Percentiles rank a stretch among this genome's conserved stretches.
These are phyloP conservation scores for Montipora efflorescens DNA, from an alignment of 64 coral and sea anemone species.

Conservation along the genomic window DNA sequence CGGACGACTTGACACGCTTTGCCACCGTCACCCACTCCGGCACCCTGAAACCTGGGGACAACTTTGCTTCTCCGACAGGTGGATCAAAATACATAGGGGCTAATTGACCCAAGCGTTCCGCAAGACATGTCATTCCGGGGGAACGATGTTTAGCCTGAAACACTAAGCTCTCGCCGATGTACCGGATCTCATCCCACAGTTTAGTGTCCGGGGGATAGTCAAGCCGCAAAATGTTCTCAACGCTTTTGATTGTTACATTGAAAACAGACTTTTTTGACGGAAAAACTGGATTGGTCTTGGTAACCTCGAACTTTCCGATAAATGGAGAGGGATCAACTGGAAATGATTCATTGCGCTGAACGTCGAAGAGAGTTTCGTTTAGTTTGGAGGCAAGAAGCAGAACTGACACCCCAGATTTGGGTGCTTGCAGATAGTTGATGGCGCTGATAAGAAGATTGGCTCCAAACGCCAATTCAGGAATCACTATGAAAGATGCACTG, in stretches of 20 bases:
- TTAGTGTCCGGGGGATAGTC: background rate
- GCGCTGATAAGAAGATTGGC: constrained; percentile 1
- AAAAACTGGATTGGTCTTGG: background rate
- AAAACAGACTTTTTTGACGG: background rate
- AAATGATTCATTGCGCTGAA: constrained; percentile 8
- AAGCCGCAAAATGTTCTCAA: constrained; percentile 13
- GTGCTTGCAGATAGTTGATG: background rate
- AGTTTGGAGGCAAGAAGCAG: background rate
- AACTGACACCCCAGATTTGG: background rate
- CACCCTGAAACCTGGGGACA: constrained; percentile 29
- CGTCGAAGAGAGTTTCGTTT: constrained; percentile 65
- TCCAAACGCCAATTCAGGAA: no score
- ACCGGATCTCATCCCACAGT: background rate
- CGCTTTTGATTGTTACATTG: background rate
- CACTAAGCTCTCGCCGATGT: constrained; percentile 33
- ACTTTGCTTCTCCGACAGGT: background rate
- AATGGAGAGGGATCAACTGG: constrained; percentile 40
- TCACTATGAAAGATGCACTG: constrained; percentile 3
- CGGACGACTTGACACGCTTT: background rate
- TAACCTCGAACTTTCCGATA: constrained; percentile 33
- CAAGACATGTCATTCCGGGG: constrained; percentile 13
- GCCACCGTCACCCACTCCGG: constrained; percentile 7
- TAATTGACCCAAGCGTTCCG: background rate
- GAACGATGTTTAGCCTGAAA: constrained; percentile 31
- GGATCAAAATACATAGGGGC: constrained; percentile 43